A percentile compares a stretch with the other conserved stretches of the same genome.
Evolutionary conservation across 1,140 invertebrate species (phyloP).

Genomic region (Cecropterus lyciades): DNA sequence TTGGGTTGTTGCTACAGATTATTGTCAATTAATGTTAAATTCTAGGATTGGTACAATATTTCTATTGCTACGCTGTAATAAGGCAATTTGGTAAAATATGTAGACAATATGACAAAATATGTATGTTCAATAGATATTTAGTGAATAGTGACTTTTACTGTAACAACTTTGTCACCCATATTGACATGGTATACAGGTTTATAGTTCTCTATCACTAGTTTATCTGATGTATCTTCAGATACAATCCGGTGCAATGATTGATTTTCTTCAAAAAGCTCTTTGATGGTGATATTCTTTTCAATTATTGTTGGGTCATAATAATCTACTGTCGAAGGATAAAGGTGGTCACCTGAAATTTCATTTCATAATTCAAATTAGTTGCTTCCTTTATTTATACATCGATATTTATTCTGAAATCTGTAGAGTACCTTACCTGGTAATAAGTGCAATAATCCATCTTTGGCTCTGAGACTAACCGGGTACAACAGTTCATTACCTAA

Average conservation of each 20-base stretch:
- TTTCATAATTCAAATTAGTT: background rate
- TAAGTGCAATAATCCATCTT: slow-evolving; percentile 60
- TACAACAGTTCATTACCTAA: slow-evolving; percentile 57
- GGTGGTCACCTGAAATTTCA: slow-evolving; percentile 68
- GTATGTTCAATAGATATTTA: slow-evolving; percentile 28
- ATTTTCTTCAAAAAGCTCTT: slow-evolving; percentile 54
- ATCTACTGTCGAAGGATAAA: slow-evolving; percentile 70
- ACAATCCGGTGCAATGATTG: slow-evolving; percentile 60
- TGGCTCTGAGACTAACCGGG: slow-evolving; percentile 53
- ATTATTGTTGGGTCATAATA: slow-evolving; percentile 46
- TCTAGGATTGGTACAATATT: slow-evolving; percentile 29
- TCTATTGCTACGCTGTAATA: slow-evolving; percentile 56
- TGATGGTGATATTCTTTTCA: slow-evolving; percentile 55
- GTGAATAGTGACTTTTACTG: slow-evolving; percentile 41
- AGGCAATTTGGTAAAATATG: slow-evolving; percentile 50
- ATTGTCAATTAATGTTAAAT: slow-evolving; percentile 6
- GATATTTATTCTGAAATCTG: background rate
- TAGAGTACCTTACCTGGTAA: slow-evolving; percentile 59
- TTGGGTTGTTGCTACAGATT: slow-evolving; percentile 18
- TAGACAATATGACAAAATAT: background rate
- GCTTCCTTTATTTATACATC: background rate
- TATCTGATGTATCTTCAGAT: slow-evolving; percentile 25
- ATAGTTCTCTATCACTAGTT: slow-evolving; percentile 60
- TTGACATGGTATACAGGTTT: slow-evolving; percentile 66
- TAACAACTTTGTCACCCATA: slow-evolving; percentile 60